phyloP scores from a whole-genome alignment of 2,113 vertebrate species.

The Eonycteris spelaea region DNA sequence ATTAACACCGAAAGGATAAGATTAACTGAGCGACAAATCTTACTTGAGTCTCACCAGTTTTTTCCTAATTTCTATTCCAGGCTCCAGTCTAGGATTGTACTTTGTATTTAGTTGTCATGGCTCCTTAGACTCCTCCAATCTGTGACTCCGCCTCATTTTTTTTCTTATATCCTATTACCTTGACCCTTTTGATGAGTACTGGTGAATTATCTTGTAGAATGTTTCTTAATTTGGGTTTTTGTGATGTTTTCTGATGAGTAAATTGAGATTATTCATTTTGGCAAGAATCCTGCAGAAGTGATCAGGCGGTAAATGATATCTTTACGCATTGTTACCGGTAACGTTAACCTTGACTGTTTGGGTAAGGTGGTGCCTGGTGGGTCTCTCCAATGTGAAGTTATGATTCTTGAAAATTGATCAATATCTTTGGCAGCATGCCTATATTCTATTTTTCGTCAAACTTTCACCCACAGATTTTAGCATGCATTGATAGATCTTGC shows the following conservation, averaged over 20 bases:
- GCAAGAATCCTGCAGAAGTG: background rate
- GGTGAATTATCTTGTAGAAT: background rate
- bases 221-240: background rate
- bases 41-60: background rate
- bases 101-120: background rate
- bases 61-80: background rate
- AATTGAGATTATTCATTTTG: background rate
- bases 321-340: background rate
- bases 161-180: background rate
- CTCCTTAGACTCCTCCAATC: background rate
- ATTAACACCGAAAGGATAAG: background rate
- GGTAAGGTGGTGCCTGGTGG: background rate
- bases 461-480: background rate
- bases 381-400: background rate
- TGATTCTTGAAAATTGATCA: background rate
- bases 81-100: background rate
- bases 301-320: background rate
- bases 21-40: background rate
- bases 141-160: background rate
- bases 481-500: background rate
- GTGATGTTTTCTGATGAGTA: background rate
- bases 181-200: background rate
- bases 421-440: background rate
- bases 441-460: background rate
- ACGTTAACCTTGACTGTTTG: background rate